phyloP scores from a whole-genome alignment of 2,113 vertebrate species.

The Ia io region DNA sequence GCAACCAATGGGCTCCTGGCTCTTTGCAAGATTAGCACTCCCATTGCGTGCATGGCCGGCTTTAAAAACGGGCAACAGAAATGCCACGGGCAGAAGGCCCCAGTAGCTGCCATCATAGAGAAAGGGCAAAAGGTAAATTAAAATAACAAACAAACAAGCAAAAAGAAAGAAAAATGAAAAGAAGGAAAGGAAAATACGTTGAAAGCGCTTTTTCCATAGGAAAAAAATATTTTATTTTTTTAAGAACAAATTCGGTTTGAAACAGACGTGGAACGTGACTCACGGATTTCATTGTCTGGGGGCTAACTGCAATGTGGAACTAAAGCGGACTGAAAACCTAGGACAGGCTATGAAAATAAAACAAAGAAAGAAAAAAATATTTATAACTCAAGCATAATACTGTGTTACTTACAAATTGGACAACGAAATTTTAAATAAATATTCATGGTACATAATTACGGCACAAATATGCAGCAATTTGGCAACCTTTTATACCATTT shows the following conservation, averaged over 20 bases:
- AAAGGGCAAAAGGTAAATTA: constrained; percentile 38
- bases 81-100: background rate
- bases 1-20: background rate
- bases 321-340: constrained; percentile 88
- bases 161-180: background rate
- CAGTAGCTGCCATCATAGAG: background rate
- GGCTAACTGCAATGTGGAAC: constrained; percentile 89
- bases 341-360: constrained; percentile 86
- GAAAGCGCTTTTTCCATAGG: constrained; percentile 93
- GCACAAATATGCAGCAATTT: constrained; percentile 99
- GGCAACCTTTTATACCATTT: constrained; percentile 96
- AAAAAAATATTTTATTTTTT: constrained; percentile 99
- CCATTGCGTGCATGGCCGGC: rapidly evolving
- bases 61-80: background rate
- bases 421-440: constrained; percentile 99
- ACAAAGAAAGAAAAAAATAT: constrained; percentile 86
- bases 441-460: constrained; percentile 99
- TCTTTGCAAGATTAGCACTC: background rate
- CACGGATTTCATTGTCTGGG: constrained; percentile 87
- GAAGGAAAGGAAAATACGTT: constrained; percentile 77
- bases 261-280: constrained; percentile 99
- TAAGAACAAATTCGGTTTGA: constrained; percentile 99
- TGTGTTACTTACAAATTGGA: constrained; percentile 98
- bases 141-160: background rate
- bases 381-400: constrained; percentile 97